phyloP scores from a whole-genome alignment of 2,888 invertebrate species.

The Pogonocherus hispidulus region DNA sequence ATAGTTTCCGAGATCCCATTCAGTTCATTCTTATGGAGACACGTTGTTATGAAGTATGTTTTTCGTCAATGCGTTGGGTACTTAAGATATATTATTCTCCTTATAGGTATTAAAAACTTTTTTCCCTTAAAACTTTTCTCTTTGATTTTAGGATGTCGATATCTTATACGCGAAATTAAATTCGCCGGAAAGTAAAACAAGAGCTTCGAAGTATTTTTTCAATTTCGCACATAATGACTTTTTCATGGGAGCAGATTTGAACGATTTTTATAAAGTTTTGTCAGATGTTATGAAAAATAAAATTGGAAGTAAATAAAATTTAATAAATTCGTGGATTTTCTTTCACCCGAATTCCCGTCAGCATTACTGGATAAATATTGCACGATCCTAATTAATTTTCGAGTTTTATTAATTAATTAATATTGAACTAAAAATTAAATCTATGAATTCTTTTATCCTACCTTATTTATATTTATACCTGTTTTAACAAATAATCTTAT shows the following conservation, averaged over 20 bases:
- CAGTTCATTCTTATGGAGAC: no score
- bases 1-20: no score
- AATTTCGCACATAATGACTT: slow-evolving; percentile 45
- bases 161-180: slow-evolving; percentile 39
- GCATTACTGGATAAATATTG: no score
- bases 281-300: slow-evolving; percentile 18
- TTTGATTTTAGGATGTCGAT: slow-evolving; percentile 44
- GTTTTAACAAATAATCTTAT: no score
- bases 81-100: no score
- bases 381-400: no score
- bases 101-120: neutral
- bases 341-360: neutral
- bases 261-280: slow-evolving; percentile 33
- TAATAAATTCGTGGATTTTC: neutral
- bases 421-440: no score
- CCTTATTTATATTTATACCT: no score
- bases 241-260: slow-evolving; percentile 32
- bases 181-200: slow-evolving; percentile 30
- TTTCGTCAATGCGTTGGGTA: no score
- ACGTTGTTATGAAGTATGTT: no score
- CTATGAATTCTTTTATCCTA: no score
- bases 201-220: slow-evolving; percentile 22
- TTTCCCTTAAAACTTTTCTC: neutral
- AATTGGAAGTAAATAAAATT: slow-evolving; percentile 17
- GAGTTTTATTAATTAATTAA: no score